Conservation (phyloP, 1,140 invertebrate species). For the Nephila pilipes region DNA sequence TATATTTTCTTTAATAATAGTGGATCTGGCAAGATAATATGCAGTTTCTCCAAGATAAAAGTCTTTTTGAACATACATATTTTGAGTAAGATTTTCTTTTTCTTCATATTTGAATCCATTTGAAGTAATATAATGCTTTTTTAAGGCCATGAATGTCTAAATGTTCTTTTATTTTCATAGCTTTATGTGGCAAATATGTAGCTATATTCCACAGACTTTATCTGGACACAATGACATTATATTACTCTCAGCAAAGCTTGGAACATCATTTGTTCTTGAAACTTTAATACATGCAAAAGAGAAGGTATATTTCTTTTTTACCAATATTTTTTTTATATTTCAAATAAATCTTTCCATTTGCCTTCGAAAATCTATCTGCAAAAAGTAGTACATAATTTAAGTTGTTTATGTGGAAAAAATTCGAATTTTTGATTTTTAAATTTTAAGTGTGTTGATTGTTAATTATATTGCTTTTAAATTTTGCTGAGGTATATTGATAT, state of each 20-base stretch:
- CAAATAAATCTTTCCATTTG: no score
- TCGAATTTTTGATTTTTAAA: no score
- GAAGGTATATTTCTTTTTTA: slow-evolving; percentile 85
- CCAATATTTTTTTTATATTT: background rate
- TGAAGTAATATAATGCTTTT: background rate
- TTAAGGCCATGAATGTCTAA: background rate
- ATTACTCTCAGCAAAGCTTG: slow-evolving; percentile 92
- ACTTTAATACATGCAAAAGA: slow-evolving; percentile 98
- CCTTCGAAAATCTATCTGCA: no score
- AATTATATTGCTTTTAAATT: no score
- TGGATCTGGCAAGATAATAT: slow-evolving; percentile 98
- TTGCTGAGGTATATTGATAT: no score
- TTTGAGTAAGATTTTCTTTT: slow-evolving; percentile 87
- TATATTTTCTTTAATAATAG: slow-evolving; percentile 5
- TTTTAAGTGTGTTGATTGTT: no score
- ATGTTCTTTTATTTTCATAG: slow-evolving; percentile 82
- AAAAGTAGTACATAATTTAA: no score
- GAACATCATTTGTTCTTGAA: slow-evolving; percentile 96
- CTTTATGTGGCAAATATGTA: slow-evolving; percentile 98
- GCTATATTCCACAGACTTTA: slow-evolving; percentile 93
- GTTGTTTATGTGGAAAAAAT: no score
- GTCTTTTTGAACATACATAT: slow-evolving; percentile 97
- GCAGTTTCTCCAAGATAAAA: slow-evolving; percentile 96
- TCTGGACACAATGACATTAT: slow-evolving; percentile 88
- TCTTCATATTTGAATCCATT: background rate